These are phyloP conservation scores for Agelaius phoeniceus DNA, from an alignment of 2,113 vertebrate species.

Conservation along the genomic window DNA sequence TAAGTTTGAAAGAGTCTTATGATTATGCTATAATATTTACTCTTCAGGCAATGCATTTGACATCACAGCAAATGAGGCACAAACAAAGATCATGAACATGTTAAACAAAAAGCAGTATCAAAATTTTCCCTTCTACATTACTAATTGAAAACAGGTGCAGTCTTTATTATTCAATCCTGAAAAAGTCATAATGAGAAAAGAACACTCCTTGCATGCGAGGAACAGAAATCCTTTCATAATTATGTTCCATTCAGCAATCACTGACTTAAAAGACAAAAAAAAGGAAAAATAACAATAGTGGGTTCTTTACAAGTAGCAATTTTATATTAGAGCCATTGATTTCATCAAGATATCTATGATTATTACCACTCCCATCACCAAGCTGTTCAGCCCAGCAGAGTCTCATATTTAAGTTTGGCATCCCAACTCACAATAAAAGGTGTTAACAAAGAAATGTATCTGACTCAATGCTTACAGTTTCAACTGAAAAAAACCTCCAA, in stretches of 20 bases:
- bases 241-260: slow-evolving; percentile 80
- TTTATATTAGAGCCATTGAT: slow-evolving; percentile 77
- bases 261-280: slow-evolving; percentile 72
- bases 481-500: neutral
- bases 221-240: slow-evolving; percentile 84
- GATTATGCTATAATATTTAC: slow-evolving; percentile 74
- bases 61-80: slow-evolving; percentile 77
- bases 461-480: neutral
- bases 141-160: slow-evolving; percentile 83
- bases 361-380: slow-evolving; percentile 67
- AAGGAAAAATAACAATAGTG: slow-evolving; percentile 69
- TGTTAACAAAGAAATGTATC: neutral
- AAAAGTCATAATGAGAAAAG: slow-evolving; percentile 82
- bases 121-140: slow-evolving; percentile 67
- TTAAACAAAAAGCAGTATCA: slow-evolving; percentile 78
- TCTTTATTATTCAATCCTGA: slow-evolving; percentile 82
- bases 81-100: slow-evolving; percentile 75
- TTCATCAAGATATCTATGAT: slow-evolving; percentile 72
- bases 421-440: slow-evolving; percentile 52
- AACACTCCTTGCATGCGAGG: slow-evolving; percentile 78
- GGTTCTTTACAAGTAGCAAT: slow-evolving; percentile 70
- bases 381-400: slow-evolving; percentile 61
- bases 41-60: slow-evolving; percentile 77
- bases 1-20: slow-evolving; percentile 69
- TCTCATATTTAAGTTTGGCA: slow-evolving; percentile 64